Base-by-base conservation (phyloP, 1,140 invertebrate species). In the Drosophila guanche region DNA sequence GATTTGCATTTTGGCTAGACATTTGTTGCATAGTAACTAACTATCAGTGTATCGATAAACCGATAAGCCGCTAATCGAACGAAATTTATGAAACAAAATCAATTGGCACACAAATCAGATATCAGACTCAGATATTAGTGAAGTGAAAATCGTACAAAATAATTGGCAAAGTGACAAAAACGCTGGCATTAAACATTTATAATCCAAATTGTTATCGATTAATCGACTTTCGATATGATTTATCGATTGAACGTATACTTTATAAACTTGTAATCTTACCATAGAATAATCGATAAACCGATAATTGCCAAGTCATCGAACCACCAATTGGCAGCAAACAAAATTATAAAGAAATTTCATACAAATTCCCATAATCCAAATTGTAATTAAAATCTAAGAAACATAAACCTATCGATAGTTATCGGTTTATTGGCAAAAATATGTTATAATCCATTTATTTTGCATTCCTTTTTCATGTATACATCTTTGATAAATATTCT, bases 1-100 rank as follows among this genome's bases (percentile, higher is more conserved):
- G 55, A 89, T 89, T 89, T 90, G 76, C 71, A 86, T 76, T 68
- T 84, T 79, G 79, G 79, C 69, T 72, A 70, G 48, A 68, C 23
- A 53, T 43, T 29, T 46, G 61, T 29, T 46, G 61, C 54, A 72
- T 40, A 60, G 69, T 74, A 66, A 81, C 83, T 85, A 81, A 81
- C 76, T 76, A 67, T 84, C 70, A 56, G 63, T 63, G 61, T 45
- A 73, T 85, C 62, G 81, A 85, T 85, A 85, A 85, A 80, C 73
- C 84, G 69, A 63, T 62, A 73, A 71, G 60, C 22, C 33, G 62
- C 43, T 37, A 37, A 37, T 37, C 33, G 33, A 25, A 45, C 4
- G 4, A 12, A 20, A 27, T 10, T 4, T n/a, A 20, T 20, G 25
- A 37, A 48, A 0, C 10, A 6, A 6, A 53, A 46, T 63, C 33